Percentiles rank a stretch among this genome's conserved stretches.
phyloP scores from a whole-genome alignment of 2,888 invertebrate species.

The Cheilosia pagana region DNA sequence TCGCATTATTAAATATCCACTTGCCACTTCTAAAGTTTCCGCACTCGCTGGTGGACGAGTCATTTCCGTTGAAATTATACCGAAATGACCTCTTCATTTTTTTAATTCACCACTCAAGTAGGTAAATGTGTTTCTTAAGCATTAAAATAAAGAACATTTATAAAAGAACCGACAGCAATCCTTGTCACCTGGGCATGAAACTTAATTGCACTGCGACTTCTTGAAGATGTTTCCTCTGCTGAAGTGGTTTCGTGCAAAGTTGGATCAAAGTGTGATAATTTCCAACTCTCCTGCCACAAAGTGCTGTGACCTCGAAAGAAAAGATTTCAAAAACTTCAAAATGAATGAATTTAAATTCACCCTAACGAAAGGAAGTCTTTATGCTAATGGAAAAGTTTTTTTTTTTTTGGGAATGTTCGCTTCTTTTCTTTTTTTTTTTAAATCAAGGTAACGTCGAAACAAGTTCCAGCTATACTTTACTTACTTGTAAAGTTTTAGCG shows the following conservation, averaged over 20 bases:
- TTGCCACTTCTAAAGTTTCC: constrained; percentile 4
- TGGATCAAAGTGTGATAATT: constrained; percentile 50
- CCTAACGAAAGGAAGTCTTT: constrained; percentile 60
- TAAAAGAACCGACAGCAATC: constrained; percentile 47
- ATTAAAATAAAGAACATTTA: constrained; percentile 16
- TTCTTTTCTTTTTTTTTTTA: constrained; percentile 24
- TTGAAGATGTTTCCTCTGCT: constrained; percentile 27
- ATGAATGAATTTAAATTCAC: constrained; percentile 67
- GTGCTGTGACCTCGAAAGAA: constrained; percentile 36
- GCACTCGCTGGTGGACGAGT: neutral
- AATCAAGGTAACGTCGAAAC: constrained; percentile 12
- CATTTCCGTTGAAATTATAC: constrained; percentile 52
- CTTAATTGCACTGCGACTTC: constrained; percentile 55
- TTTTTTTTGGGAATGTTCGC: neutral
- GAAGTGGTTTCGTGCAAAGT: constrained; percentile 34
- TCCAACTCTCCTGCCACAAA: constrained; percentile 33
- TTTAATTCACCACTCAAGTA: constrained; percentile 63
- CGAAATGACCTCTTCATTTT: constrained; percentile 62
- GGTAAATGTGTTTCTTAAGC: constrained; percentile 47
- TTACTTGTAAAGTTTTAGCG: constrained; percentile 4
- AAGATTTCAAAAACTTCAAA: constrained; percentile 53
- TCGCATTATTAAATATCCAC: constrained; percentile 17
- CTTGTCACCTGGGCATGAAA: constrained; percentile 65
- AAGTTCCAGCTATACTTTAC: constrained; percentile 28
- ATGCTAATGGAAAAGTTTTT: constrained; percentile 64